Base-by-base conservation (phyloP, 2,888 invertebrate genomes). In the Rhagonycha fulva region DNA sequence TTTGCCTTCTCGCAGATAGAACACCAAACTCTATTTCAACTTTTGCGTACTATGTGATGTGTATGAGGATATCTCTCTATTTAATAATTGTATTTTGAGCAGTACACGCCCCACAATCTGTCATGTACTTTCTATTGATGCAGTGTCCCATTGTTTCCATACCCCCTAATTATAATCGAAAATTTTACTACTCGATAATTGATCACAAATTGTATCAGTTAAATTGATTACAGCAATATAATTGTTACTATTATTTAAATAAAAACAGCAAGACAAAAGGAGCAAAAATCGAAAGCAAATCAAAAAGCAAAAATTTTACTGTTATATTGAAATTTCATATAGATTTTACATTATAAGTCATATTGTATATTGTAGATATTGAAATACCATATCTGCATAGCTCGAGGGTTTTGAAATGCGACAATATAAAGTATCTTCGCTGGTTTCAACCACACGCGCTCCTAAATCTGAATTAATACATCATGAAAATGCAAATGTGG, bases 311-410 rank as follows among this genome's bases (percentile, higher is more conserved):
- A 75, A 71, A 69, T 74, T 71, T 62, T 69, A 30, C 62, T 69
- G 66, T 72, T 72, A 63, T 72, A 76, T 72, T 76, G 68, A 68
- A 60, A 60, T 70, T 26, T 66, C 30, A 73, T 70, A 74, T 74
- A 74, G 76, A 68, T 72, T 76, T 76, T 74, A 68, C 73, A 76
- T 76, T 76, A 76, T 76, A 74, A 76, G 76, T 70, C 76, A 73
- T 74, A 76, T 24, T 23, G 63, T 26, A 66, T 66, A 66, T 66
- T 66, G 63, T 66, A 66, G 63, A 66, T 80, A 80, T 80, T 79
- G 81, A 83, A 83, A 84, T 83, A 80, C 82, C 81, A 78, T 83
- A 84, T 85, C 85, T 85, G 85, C 86, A 85, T 85, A 78, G 85
- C 86, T 83, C 74, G 76, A 77, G 82, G 85, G 83, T 74, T 76